Evolutionary conservation across 1,140 invertebrate species (phyloP).

Genomic region (Orchesella cincta): DNA sequence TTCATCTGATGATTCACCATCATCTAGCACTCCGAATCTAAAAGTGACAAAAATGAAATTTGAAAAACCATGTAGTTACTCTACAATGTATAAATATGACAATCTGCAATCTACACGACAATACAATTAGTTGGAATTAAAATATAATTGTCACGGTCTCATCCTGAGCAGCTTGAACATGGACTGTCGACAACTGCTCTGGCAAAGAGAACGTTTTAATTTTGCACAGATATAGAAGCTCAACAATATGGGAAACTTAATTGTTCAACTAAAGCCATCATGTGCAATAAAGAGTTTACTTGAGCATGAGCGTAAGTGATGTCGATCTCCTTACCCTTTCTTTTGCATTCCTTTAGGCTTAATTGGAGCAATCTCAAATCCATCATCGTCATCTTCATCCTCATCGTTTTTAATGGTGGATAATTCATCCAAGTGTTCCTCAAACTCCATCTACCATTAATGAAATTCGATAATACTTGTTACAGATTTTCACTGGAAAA

Average conservation of each 20-base stretch:
- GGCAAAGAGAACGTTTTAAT: constrained; percentile 4
- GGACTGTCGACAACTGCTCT: constrained; percentile 1
- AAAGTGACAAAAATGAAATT: background rate
- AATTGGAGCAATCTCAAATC: background rate
- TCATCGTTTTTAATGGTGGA: background rate
- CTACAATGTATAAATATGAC: too few relatives aligned
- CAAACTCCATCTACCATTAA: background rate
- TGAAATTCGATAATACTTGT: background rate
- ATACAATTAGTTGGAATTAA: background rate
- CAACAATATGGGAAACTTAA: background rate
- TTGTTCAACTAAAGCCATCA: constrained; percentile 22
- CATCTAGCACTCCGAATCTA: background rate
- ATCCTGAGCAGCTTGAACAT: constrained; percentile 19
- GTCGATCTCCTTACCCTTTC: constrained; percentile 8
- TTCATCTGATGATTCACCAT: background rate
- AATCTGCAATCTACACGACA: background rate
- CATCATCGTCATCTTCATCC: background rate
- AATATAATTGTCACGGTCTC: background rate
- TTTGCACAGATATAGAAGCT: constrained; percentile 26
- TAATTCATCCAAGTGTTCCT: background rate
- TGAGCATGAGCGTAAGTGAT: background rate
- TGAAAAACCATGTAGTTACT: background rate
- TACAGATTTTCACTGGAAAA: background rate
- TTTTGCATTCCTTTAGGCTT: constrained; percentile 10
- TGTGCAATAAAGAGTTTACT: background rate